Percentiles rank a stretch among this genome's conserved stretches.
Conservation (phyloP, 2,888 invertebrate genomes). For the Drosophila acutilabella region DNA sequence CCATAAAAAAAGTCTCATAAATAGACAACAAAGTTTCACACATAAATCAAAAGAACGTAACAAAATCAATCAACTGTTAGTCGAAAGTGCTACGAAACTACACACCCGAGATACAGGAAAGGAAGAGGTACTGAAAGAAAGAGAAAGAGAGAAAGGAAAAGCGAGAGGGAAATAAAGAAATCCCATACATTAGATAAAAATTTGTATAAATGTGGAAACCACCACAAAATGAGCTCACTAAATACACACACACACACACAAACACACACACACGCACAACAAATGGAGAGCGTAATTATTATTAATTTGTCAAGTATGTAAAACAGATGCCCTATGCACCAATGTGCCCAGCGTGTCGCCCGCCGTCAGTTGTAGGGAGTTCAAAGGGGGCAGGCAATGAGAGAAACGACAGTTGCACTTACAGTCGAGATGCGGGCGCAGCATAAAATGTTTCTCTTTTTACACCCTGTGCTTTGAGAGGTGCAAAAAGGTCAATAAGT, state of each 20-base stretch:
- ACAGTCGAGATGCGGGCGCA: slow-evolving; percentile 48
- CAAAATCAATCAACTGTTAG: slow-evolving; percentile 70
- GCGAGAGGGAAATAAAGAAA: too few relatives aligned
- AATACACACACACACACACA: slow-evolving; percentile 13
- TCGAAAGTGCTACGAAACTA: slow-evolving; percentile 31
- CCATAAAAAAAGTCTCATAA: slow-evolving; percentile 4
- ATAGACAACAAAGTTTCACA: slow-evolving; percentile 13
- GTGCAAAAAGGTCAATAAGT: background rate
- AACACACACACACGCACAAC: slow-evolving; percentile 3
- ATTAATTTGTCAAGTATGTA: slow-evolving; percentile 80
- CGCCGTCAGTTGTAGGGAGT: background rate
- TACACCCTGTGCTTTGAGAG: background rate
- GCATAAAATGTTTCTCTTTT: slow-evolving; percentile 32
- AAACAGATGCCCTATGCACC: slow-evolving; percentile 72
- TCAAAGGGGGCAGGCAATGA: background rate
- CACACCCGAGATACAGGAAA: slow-evolving; percentile 9
- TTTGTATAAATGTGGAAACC: slow-evolving; percentile 36
- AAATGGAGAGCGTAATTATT: slow-evolving; percentile 71
- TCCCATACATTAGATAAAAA: slow-evolving; percentile 21
- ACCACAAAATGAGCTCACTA: slow-evolving; percentile 43
- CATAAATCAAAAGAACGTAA: slow-evolving; percentile 47
- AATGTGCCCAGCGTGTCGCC: slow-evolving; percentile 38
- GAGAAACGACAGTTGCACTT: slow-evolving; percentile 44
- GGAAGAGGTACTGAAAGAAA: background rate
- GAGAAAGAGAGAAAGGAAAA: background rate